Evolutionary conservation across 2,113 vertebrate genomes (phyloP), one percentile per base, ranked within the genome.

Genomic region (Nibea albiflora): DNA sequence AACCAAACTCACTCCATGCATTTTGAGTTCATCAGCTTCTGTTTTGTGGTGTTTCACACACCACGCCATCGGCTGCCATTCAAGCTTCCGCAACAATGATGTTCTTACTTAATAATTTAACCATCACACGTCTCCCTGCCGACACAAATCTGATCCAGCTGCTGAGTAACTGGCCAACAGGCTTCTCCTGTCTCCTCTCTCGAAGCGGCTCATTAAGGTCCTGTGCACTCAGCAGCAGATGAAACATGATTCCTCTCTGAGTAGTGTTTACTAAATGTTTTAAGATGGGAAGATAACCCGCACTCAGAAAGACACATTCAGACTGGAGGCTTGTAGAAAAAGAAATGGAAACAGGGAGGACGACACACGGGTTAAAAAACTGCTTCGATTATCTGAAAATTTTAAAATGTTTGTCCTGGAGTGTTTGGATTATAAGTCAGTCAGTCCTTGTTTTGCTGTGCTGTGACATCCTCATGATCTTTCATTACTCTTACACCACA

Each of bases 171-270:
- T 16, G 49, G 26, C 14, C 28, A 61, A 60, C 69, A 78, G 52
- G 53, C 77, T n/a, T 66, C 69, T 73, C 52, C 65, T 77, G 54
- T 70, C 68, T 42, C 67, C 46, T 84, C 50, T 86, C 50, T 86
- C 28, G 64, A 44, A 70, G 24, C 57, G 49, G 67, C 82, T 85
- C 57, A 65, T 76, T 83, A 73, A 74, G 49, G 31, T 50, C 50
- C 31, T 50, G 42, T 63, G 50, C 31, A 50, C 61, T 46, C 39
- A 35, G 35, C 58, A 62, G 56, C 63, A 76, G 61, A 76, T 75
- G 70, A 76, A 89, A 85, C 69, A 35, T 26, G 69, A 88, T 47
- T 73, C 78, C 75, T 62, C 50, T 63, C 47, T 65, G 60, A 73
- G 72, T 19, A 52, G 68, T 73, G 26, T 84, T 70, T 80, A 67